Conservation (phyloP, 1,140 invertebrate species). For the Rhizoglyphus robini region DNA sequence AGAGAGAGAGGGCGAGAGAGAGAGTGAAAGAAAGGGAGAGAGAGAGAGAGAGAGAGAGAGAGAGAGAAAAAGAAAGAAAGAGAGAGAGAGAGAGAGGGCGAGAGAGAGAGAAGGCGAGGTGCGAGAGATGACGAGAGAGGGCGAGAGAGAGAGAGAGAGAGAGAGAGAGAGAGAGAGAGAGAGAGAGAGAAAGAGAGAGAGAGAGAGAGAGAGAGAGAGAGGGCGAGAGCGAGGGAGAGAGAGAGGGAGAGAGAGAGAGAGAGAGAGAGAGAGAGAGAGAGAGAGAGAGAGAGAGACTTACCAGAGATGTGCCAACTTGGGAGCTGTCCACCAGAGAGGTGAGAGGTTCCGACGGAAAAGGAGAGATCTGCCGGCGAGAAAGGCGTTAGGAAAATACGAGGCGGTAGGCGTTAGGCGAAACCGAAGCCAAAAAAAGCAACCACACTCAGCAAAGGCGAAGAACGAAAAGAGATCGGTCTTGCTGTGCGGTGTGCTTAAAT, state of each 20-base stretch:
- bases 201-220: neutral
- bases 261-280: slow-evolving; percentile 12
- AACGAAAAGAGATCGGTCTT: too few relatives aligned
- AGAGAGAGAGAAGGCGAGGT: neutral
- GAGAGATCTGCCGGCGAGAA: neutral
- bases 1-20: too few relatives aligned
- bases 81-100: too few relatives aligned
- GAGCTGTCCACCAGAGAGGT: neutral
- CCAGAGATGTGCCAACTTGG: neutral
- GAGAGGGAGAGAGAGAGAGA: neutral
- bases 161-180: neutral
- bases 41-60: too few relatives aligned
- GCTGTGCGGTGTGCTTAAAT: too few relatives aligned
- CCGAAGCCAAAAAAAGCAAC: too few relatives aligned
- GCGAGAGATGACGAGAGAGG: neutral
- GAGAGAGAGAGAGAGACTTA: neutral
- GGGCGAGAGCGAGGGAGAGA: too few relatives aligned
- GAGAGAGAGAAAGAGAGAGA: neutral
- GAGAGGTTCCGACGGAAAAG: neutral
- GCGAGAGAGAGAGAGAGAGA: too few relatives aligned
- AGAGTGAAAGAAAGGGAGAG: too few relatives aligned
- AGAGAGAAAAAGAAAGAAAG: neutral
- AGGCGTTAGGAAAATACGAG: neutral
- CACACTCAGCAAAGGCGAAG: too few relatives aligned
- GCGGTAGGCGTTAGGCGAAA: neutral